Evolutionary conservation across 2,888 invertebrate genomes (phyloP), one percentile per base, ranked within the genome.

Genomic region (Dorcus parallelipipedus): DNA sequence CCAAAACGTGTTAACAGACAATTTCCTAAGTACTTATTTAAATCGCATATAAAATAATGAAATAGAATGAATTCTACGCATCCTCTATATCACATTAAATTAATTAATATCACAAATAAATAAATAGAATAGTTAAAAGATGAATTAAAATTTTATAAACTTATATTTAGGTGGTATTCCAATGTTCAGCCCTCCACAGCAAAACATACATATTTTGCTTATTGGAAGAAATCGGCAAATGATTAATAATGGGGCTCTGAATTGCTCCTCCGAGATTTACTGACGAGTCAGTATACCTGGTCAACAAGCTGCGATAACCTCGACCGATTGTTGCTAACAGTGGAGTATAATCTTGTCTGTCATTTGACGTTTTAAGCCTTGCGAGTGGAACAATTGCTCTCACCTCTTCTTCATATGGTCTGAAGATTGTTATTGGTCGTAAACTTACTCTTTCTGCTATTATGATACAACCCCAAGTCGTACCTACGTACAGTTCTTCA

Each of bases 401-500:
- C 9, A 89, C 85, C 77, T 93, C 90, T 68, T 90, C 90, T 76
- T 94, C 91, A 72, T 92, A 93, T 0, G 95, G 94, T 41, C 95
- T 83, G 81, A 95, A 95, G n/a, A 96, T 90, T 3, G 94, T 93
- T 58, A 95, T 87, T 0, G 97, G 96, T 2, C 92, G 81, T 67
- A 97, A 82, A 0, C 89, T 85, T 56, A 83, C 81, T 14, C 89
- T 85, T 75, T 95, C 95, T 0, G 94, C 93, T 5, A 97, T 90
- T 53, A 97, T 90, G 48, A 98, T 80, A 75, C 95, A 95, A 23
- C 98, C 98, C 90, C 94, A 93, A 6, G 94, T 93, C 0, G 97
- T 97, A 48, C 97, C 97, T 61, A 94, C 89, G 76, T 93, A 95
- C 42, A 97, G 80, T 69, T 89, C 87, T 38, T 85, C 83, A 38